A percentile compares a stretch with the other conserved stretches of the same genome.
Conservation (phyloP, 2,888 invertebrate species). For the Diloba caeruleocephala region DNA sequence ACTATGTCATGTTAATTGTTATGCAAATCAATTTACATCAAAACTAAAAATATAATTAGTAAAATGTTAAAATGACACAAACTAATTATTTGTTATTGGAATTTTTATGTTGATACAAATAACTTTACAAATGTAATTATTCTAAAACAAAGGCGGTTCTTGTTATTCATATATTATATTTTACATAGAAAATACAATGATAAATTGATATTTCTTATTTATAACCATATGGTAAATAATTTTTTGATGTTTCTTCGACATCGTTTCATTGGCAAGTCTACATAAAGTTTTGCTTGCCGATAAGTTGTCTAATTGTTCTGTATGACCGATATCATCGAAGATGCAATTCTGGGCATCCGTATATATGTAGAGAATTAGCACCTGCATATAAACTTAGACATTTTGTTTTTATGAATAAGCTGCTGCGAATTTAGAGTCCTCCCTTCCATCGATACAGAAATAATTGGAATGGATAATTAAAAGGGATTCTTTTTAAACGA, state of each 20-base stretch:
- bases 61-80: slow-evolving; percentile 46
- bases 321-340: not conserved
- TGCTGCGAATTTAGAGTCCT: not conserved
- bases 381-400: too few species aligned
- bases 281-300: slow-evolving; percentile 2
- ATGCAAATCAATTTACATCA: slow-evolving; percentile 60
- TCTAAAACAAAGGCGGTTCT: slow-evolving; percentile 47
- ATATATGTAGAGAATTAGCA: too few species aligned
- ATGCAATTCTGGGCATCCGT: too few species aligned
- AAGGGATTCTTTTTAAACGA: too few species aligned
- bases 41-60: slow-evolving; percentile 56
- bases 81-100: slow-evolving; percentile 50
- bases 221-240: slow-evolving; percentile 6
- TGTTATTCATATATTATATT: slow-evolving; percentile 35
- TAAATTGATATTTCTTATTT: slow-evolving; percentile 18
- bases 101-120: slow-evolving; percentile 38
- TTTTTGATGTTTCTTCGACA: slow-evolving; percentile 14
- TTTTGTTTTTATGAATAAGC: too few species aligned
- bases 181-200: slow-evolving; percentile 36
- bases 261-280: slow-evolving; percentile 7
- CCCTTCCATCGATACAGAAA: not conserved
- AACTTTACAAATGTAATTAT: slow-evolving; percentile 42
- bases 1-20: slow-evolving; percentile 61
- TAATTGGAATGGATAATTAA: too few species aligned
- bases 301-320: not conserved